Evolutionary conservation across 2,888 invertebrate species (phyloP).

Genomic region (Alloplasta piceator): DNA sequence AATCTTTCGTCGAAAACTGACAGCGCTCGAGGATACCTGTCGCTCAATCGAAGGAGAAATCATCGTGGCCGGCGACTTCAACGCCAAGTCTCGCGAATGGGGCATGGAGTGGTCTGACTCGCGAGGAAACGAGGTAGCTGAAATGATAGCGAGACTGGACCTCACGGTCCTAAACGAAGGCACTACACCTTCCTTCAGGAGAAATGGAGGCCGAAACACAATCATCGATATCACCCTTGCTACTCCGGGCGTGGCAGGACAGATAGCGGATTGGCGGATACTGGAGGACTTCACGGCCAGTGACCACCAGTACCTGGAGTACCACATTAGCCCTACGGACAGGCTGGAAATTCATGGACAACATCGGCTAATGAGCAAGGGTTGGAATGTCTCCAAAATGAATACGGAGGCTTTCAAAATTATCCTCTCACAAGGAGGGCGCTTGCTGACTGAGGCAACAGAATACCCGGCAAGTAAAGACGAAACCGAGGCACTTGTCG

Average conservation of each 20-base stretch:
- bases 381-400: conserved; percentile 37
- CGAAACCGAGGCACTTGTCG: background rate
- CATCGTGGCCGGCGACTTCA: conserved; percentile 56
- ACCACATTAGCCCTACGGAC: conserved; percentile 11
- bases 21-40: conserved; percentile 38
- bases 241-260: background rate
- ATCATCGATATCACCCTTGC: conserved; percentile 41
- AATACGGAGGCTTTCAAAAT: background rate
- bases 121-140: too few relatives aligned
- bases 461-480: background rate
- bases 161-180: conserved; percentile 55
- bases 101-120: conserved; percentile 54
- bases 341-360: background rate
- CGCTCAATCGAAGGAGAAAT: conserved; percentile 43
- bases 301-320: conserved; percentile 45
- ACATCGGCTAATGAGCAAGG: background rate
- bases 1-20: conserved; percentile 27
- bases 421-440: background rate
- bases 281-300: too few relatives aligned
- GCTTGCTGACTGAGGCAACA: background rate
- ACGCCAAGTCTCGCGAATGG: conserved; percentile 67
- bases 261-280: conserved; percentile 15
- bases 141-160: too few relatives aligned
- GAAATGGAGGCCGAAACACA: conserved; percentile 23
- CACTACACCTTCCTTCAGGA: conserved; percentile 12